These are phyloP conservation scores for Cheilinus undulatus DNA, from an alignment of 2,113 vertebrate species.

Conservation along the genomic window DNA sequence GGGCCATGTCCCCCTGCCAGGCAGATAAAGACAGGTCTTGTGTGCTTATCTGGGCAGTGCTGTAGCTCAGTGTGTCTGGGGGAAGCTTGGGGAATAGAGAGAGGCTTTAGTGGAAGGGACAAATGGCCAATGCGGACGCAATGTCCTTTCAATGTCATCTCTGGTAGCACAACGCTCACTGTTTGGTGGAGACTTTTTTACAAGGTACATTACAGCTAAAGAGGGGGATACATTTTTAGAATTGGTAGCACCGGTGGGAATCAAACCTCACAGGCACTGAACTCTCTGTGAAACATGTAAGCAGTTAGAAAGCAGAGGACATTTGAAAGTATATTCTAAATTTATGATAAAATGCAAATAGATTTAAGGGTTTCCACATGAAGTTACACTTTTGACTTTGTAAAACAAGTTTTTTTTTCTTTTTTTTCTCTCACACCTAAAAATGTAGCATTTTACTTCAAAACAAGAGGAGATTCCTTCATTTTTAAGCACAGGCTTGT, in stretches of 20 bases:
- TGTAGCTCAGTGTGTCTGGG: conserved; percentile 57
- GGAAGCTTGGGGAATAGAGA: conserved; percentile 55
- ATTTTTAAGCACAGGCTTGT: not conserved
- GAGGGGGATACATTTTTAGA: conserved; percentile 29
- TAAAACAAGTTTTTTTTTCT: too few species aligned
- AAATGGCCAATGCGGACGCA: conserved; percentile 43
- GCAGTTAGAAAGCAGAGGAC: not conserved
- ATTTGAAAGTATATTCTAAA: not conserved
- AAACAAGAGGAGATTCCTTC: not conserved
- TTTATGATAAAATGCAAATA: not conserved
- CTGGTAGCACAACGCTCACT: conserved; percentile 15
- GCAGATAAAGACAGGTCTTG: conserved; percentile 73
- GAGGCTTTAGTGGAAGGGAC: conserved; percentile 53
- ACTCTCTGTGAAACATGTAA: not conserved
- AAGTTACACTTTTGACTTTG: not conserved
- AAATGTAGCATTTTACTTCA: not conserved
- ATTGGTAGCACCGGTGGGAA: conserved; percentile 29
- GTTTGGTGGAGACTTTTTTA: conserved; percentile 24
- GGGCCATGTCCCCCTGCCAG: conserved; percentile 59
- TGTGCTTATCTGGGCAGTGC: conserved; percentile 70
- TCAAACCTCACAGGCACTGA: conserved; percentile 24
- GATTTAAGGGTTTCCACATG: not conserved
- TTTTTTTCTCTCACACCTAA: too few species aligned
- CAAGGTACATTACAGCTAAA: conserved; percentile 27
- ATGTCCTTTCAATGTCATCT: conserved; percentile 67